phyloP scores from a whole-genome alignment of 2,113 vertebrate species.

The Columba janthina region DNA sequence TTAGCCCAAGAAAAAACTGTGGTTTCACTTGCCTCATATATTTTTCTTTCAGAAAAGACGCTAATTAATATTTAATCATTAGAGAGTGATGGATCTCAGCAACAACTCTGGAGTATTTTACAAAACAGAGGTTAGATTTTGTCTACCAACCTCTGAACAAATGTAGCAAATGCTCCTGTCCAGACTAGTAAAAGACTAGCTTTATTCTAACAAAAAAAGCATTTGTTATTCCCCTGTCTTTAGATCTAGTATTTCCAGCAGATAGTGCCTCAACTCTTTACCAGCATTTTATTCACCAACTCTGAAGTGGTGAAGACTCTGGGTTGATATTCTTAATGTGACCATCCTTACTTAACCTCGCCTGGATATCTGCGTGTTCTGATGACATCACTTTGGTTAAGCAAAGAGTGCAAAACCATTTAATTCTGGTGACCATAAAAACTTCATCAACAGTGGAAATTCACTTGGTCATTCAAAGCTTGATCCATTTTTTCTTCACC shows the following conservation, averaged over 20 bases:
- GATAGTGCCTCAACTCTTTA: background rate
- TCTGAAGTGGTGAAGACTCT: background rate
- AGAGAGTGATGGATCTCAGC: background rate
- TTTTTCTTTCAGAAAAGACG: background rate
- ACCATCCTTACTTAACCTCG: accelerated
- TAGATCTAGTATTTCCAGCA: background rate
- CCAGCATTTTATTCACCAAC: background rate
- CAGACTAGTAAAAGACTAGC: background rate
- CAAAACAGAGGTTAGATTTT: background rate
- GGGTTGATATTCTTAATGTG: background rate
- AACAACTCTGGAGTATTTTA: background rate
- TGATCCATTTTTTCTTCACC: background rate
- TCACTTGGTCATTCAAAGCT: background rate
- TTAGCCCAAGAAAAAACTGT: background rate
- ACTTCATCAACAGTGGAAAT: background rate
- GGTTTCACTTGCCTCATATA: background rate
- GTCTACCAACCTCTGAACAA: background rate
- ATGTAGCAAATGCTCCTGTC: background rate
- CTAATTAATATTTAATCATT: background rate
- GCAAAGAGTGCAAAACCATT: background rate
- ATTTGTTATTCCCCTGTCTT: background rate
- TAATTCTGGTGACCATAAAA: background rate
- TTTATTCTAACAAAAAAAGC: background rate
- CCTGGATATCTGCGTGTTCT: background rate
- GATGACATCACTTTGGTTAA: background rate